phyloP scores from a whole-genome alignment of 1,140 invertebrate genomes.

The Anastrepha obliqua region DNA sequence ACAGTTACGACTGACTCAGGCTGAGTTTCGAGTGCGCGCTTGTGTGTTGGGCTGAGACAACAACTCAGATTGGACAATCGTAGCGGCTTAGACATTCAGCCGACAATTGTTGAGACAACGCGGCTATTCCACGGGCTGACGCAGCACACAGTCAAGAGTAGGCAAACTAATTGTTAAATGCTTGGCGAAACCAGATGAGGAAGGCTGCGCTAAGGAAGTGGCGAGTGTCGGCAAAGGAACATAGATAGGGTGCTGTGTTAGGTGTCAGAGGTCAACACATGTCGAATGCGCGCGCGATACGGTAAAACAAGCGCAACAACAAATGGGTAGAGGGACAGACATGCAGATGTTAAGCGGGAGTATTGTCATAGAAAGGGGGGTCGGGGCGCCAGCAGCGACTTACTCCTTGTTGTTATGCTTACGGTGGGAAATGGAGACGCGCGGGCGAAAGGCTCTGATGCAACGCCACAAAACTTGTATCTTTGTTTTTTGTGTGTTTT shows the following conservation, averaged over 20 bases:
- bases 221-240: not conserved
- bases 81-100: not conserved
- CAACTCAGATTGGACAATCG: not conserved
- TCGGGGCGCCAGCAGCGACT: too few species aligned
- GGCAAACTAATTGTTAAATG: constrained; percentile 18
- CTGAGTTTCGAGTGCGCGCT: not conserved
- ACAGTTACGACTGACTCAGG: not conserved
- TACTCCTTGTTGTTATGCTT: too few species aligned
- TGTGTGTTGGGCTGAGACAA: not conserved
- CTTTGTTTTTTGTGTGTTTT: not conserved
- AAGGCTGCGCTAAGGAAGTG: not conserved
- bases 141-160: not conserved
- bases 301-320: not conserved
- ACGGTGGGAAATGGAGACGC: too few species aligned
- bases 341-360: not conserved
- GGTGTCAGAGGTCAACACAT: constrained; percentile 38
- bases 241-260: not conserved
- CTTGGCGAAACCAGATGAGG: not conserved
- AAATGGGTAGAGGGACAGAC: not conserved
- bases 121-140: not conserved
- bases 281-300: constrained; percentile 4
- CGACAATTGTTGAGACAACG: constrained; percentile 7
- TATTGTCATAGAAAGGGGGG: too few species aligned
- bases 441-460: too few species aligned
- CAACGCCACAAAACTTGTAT: too few species aligned